Evolutionary conservation across 2,113 vertebrate species (phyloP), one percentile per base, ranked within the genome.

Genomic region (Raja brachyura): DNA sequence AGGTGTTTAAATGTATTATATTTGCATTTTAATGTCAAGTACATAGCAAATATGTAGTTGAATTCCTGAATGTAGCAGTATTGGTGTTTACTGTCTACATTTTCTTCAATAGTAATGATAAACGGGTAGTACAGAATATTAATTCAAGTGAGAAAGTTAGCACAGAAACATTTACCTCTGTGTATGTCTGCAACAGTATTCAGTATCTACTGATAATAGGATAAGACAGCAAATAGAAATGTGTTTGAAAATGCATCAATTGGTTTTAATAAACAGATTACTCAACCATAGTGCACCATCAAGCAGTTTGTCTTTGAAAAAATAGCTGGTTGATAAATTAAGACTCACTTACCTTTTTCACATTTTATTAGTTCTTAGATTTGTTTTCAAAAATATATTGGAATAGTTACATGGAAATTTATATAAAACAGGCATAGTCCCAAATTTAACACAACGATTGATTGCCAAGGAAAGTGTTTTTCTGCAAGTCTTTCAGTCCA

Each of bases 221-320:
- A 31, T 88, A 61, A 63, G 83, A 88, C 59, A 66, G 59, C 81
- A 61, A 61, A 25, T 85, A 13, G 83, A 88, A 88, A 31, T 61
- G 63, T 63, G 39, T 14, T 88, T n/a, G n/a, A 63, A 88, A 88
- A 88, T 66, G 5, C 28, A n/a, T 88, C 63, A n/a, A 63, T 5
- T 88, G 59, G n/a, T 88, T 88, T 16, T 88, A 88, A 88, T 63
- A 63, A 88, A 63, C 28, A n/a, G 59, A 88, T 88, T 88, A 66
- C n/a, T 66, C 59, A 66, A 88, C 83, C 83, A n/a, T n/a, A 63
- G 28, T 59, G 20, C 56, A 86, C 56, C 83, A 33, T 16, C 4
- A 66, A 63, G 59, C 59, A 88, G 39, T 63, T 63, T 18, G 20
- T 66, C 63, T 88, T 66, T 88, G 59, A n/a, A 63, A 88, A 63